Evolutionary conservation across 2,888 invertebrate species (phyloP), one percentile per base, ranked within the genome.

Genomic region (Apocheima hispidaria): DNA sequence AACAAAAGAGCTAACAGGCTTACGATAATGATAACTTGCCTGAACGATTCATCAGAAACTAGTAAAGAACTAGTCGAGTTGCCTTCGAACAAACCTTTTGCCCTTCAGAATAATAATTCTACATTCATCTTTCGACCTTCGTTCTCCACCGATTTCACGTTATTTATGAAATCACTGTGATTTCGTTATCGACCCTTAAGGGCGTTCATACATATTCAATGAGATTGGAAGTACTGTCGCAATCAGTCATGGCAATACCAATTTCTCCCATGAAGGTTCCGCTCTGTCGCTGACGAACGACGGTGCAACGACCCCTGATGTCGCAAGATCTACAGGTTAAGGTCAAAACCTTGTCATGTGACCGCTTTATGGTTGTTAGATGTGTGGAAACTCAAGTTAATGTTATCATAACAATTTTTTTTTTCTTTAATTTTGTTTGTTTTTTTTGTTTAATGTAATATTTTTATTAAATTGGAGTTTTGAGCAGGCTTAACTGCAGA

Each of bases 331-430:
- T 35, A 21, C 62, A 46, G 66, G 66, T 68, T 68, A 68, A 65
- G 68, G 70, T 62, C 70, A 54, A 10, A n/a, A 43, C 59, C 44
- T 48, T 52, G 44, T n/a, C 48, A 40, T 41, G 30, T 59, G 64
- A 49, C 66, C 55, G 52, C 30, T 40, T 53, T 50, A 65, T 60
- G 36, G 14, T 40, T 28, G 41, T 53, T 44, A 41, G 49, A 54
- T 55, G 49, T 62, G 57, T 64, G 48, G 59, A 48, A 59, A 20
- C 28, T 6, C 14, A 33, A 14, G 30, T 30, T 30, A 10, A n/a
- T 41, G 41, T 23, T 41, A 23, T 23, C 10, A 28, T 28, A 26
- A 16, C n/a, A 26, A n/a, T n/a, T n/a, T n/a, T n/a, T n/a, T n/a
- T n/a, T n/a, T n/a, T n/a, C n/a, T n/a, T n/a, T n/a, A n/a, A n/a